Conservation (phyloP, 2,113 vertebrate species). For the Bufo gargarizans region DNA sequence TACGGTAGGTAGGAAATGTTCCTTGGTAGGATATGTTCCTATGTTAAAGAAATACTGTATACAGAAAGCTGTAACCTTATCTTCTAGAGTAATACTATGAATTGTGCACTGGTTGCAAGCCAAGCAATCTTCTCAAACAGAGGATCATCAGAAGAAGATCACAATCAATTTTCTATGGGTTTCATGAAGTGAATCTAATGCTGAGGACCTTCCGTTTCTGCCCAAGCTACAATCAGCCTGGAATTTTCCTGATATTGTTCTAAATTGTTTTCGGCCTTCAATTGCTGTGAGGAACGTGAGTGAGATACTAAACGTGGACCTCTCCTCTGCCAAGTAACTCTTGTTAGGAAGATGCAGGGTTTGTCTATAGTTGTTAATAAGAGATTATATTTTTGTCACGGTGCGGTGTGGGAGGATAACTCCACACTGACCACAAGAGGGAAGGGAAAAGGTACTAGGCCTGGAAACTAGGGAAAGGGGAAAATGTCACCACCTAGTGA, state of each 20-base stretch:
- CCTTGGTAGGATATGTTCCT: not conserved
- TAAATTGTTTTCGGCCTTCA: slow-evolving; percentile 23
- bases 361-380: not conserved
- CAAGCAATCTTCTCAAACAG: not conserved
- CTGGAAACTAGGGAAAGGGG: too few species aligned
- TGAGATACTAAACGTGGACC: not conserved
- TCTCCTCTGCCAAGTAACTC: slow-evolving; percentile 3
- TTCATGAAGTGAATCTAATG: slow-evolving; percentile 21
- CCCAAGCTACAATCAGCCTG: not conserved
- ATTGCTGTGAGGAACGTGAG: not conserved
- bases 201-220: not conserved
- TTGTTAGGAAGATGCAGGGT: not conserved
- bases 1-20: too few species aligned
- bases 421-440: too few species aligned
- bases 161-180: slow-evolving; percentile 33
- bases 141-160: slow-evolving; percentile 2
- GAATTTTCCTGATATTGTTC: slow-evolving; percentile 21
- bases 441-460: too few species aligned
- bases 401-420: too few species aligned
- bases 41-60: not conserved
- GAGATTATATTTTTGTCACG: too few species aligned
- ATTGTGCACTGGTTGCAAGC: not conserved
- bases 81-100: not conserved
- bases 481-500: too few species aligned
- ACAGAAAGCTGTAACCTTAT: not conserved